phyloP scores from a whole-genome alignment of 2,113 vertebrate genomes.

The Pseudolaguvia tuberculata region DNA sequence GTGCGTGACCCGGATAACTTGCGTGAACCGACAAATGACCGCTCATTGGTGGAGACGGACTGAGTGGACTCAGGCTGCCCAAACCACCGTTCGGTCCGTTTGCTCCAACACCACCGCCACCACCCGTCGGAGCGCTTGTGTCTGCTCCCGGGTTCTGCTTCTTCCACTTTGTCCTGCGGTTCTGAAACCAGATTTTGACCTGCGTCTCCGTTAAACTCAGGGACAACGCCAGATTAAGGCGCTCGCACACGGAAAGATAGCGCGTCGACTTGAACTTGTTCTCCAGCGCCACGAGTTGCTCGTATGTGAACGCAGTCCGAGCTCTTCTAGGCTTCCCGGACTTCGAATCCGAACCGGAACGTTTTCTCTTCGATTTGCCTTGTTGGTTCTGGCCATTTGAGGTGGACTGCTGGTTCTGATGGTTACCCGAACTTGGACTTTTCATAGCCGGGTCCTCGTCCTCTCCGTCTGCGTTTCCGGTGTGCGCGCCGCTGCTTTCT shows the following conservation, averaged over 20 bases:
- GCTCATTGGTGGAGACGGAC: constrained; percentile 74
- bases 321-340: constrained; percentile 88
- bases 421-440: constrained; percentile 51
- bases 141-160: constrained; percentile 92
- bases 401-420: constrained; percentile 29
- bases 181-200: constrained; percentile 95
- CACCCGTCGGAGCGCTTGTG: constrained; percentile 80
- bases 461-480: constrained; percentile 57
- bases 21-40: constrained; percentile 82
- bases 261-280: constrained; percentile 95
- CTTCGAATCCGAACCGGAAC: constrained; percentile 87
- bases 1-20: constrained; percentile 76
- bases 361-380: constrained; percentile 83
- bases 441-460: constrained; percentile 59
- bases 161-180: constrained; percentile 93
- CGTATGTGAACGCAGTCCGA: constrained; percentile 92
- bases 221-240: constrained; percentile 87
- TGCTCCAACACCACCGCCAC: constrained; percentile 59
- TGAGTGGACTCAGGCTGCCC: constrained; percentile 70
- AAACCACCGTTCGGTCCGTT: constrained; percentile 60
- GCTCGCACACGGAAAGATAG: constrained; percentile 88
- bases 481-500: constrained; percentile 70
- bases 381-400: constrained; percentile 55
- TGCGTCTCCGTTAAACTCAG: constrained; percentile 89
- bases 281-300: constrained; percentile 91